Percentiles rank a stretch among this genome's conserved stretches.
Conservation (phyloP, 2,797 vertebrate genomes). For the Australoheros facetus region DNA sequence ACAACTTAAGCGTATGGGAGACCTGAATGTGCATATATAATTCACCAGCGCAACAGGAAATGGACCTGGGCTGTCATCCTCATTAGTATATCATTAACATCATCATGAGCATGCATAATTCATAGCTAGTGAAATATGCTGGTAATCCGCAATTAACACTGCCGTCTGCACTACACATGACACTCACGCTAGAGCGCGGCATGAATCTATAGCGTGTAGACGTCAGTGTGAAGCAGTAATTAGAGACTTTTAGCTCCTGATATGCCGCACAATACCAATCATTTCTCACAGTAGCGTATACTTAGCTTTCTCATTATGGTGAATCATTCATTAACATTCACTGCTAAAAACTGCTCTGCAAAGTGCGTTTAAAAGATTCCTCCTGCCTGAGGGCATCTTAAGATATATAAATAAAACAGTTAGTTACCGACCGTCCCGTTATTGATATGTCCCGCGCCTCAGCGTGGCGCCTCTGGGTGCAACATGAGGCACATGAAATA, state of each 20-base stretch:
- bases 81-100: constrained; percentile 69
- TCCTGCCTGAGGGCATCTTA: constrained; percentile 32
- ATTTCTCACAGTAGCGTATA: not conserved
- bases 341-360: constrained; percentile 27
- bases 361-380: constrained; percentile 43
- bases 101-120: constrained; percentile 61
- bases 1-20: constrained; percentile 1
- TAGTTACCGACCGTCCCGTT: constrained; percentile 49
- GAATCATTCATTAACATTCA: constrained; percentile 50
- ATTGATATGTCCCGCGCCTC: constrained; percentile 45
- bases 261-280: constrained; percentile 15
- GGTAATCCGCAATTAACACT: constrained; percentile 53
- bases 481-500: constrained; percentile 22
- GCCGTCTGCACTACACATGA: constrained; percentile 28
- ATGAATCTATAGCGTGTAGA: constrained; percentile 31
- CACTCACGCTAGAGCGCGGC: not conserved
- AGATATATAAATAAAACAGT: constrained; percentile 54
- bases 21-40: constrained; percentile 39
- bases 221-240: constrained; percentile 28
- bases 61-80: constrained; percentile 46
- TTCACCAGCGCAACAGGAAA: constrained; percentile 54
- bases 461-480: constrained; percentile 26
- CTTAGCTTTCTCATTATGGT: constrained; percentile 15
- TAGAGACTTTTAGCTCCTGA: constrained; percentile 41
- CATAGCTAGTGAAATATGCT: constrained; percentile 57